A percentile compares a stretch with the other conserved stretches of the same genome.
phyloP scores from a whole-genome alignment of 2,797 vertebrate genomes.

The Hapalemur alaotrensis region DNA sequence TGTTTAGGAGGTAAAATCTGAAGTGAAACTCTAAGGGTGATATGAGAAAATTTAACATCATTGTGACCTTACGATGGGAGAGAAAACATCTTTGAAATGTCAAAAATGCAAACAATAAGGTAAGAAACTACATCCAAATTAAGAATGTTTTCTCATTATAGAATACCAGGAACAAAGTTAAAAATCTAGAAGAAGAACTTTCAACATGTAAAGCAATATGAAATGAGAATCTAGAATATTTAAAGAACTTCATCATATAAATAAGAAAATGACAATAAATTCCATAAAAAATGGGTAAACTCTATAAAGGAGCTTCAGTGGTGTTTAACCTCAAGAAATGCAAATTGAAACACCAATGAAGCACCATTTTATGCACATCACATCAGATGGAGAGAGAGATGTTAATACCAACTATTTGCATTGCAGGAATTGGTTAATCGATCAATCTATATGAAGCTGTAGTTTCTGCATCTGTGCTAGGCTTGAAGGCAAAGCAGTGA shows the following conservation, averaged over 20 bases:
- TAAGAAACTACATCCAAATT: not conserved
- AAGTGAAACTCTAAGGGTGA: not conserved
- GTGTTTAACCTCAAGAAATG: not conserved
- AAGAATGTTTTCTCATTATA: not conserved
- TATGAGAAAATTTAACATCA: not conserved
- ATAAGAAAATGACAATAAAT: not conserved
- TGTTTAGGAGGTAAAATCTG: not conserved
- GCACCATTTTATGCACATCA: not conserved
- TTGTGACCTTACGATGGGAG: not conserved
- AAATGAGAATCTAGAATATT: not conserved
- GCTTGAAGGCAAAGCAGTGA: not conserved
- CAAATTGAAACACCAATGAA: not conserved
- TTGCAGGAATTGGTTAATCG: not conserved
- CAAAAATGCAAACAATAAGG: not conserved
- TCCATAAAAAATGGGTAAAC: not conserved
- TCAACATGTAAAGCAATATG: not conserved
- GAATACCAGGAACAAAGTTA: not conserved
- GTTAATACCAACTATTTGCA: not conserved
- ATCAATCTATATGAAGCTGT: not conserved
- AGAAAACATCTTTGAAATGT: not conserved
- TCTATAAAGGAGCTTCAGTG: not conserved
- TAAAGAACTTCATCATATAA: not conserved
- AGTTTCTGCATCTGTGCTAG: not conserved
- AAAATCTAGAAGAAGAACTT: not conserved
- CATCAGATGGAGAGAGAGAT: not conserved